Conservation (phyloP, 2,113 vertebrate species). For the Nansenia antarctica region DNA sequence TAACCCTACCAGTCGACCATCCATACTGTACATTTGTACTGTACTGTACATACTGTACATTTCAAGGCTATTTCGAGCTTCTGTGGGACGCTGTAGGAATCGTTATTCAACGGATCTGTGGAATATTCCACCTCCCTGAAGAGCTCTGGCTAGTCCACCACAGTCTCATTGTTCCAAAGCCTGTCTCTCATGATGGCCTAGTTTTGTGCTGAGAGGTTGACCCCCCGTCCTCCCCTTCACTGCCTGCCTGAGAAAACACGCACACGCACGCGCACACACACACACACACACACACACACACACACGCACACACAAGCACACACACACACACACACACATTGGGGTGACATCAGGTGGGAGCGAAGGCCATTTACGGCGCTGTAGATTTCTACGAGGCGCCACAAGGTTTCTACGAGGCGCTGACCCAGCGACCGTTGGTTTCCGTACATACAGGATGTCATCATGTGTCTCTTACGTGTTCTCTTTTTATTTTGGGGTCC, state of each 20-base stretch:
- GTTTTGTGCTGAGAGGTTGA: neutral
- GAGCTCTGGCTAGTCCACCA: neutral
- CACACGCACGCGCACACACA: conserved; percentile 1
- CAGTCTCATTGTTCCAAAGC: neutral
- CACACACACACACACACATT: neutral
- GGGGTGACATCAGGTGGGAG: neutral
- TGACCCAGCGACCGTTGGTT: neutral
- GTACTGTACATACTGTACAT: neutral
- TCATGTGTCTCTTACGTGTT: neutral
- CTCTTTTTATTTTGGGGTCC: conserved; percentile 36
- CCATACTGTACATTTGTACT: too few species aligned
- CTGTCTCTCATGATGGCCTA: neutral
- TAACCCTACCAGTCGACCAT: neutral
- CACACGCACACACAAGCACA: neutral
- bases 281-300: neutral
- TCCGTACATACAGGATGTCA: conserved; percentile 20
- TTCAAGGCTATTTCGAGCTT: neutral
- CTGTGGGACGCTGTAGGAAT: neutral
- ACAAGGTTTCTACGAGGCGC: neutral
- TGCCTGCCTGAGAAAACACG: neutral
- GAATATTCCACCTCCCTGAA: neutral
- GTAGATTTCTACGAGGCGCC: neutral
- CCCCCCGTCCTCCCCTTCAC: neutral
- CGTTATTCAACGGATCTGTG: neutral
- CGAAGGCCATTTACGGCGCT: neutral